phyloP scores from a whole-genome alignment of 2,888 invertebrate genomes.

The Epistrophe eligans region DNA sequence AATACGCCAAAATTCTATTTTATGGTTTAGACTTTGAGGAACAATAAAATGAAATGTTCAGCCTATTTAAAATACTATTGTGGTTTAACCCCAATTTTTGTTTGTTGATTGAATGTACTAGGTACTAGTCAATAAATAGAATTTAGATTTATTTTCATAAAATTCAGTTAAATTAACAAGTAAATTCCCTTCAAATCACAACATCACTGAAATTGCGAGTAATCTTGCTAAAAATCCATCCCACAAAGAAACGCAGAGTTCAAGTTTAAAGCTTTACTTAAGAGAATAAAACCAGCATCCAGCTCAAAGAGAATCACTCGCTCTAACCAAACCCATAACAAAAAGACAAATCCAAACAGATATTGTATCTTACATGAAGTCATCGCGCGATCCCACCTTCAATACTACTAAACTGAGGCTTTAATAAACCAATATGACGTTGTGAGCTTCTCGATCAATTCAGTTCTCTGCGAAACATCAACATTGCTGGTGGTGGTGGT shows the following conservation, averaged over 20 bases:
- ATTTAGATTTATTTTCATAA: neutral
- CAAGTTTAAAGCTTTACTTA: neutral
- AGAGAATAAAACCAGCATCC: slow-evolving; percentile 12
- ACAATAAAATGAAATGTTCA: too few species aligned
- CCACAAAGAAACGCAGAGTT: neutral
- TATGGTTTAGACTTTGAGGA: too few species aligned
- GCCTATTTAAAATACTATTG: too few species aligned
- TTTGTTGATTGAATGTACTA: too few species aligned
- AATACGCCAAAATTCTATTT: too few species aligned
- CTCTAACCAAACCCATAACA: slow-evolving; percentile 16
- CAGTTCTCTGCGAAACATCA: slow-evolving; percentile 64
- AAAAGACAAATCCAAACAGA: slow-evolving; percentile 30
- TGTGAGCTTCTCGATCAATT: slow-evolving; percentile 56
- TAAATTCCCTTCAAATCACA: neutral
- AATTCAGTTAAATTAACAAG: neutral
- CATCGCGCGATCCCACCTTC: slow-evolving; percentile 67
- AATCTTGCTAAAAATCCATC: neutral
- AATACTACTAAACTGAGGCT: slow-evolving; percentile 40
- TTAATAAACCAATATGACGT: slow-evolving; percentile 43
- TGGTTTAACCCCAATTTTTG: too few species aligned
- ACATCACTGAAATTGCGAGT: neutral
- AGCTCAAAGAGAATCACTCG: slow-evolving; percentile 8
- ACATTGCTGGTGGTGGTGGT: slow-evolving; percentile 59
- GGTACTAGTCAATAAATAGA: too few species aligned
- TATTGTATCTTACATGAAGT: slow-evolving; percentile 54